These are phyloP conservation scores for Pantherophis guttatus DNA, from an alignment of 2,113 vertebrate genomes.

Conservation along the genomic window DNA sequence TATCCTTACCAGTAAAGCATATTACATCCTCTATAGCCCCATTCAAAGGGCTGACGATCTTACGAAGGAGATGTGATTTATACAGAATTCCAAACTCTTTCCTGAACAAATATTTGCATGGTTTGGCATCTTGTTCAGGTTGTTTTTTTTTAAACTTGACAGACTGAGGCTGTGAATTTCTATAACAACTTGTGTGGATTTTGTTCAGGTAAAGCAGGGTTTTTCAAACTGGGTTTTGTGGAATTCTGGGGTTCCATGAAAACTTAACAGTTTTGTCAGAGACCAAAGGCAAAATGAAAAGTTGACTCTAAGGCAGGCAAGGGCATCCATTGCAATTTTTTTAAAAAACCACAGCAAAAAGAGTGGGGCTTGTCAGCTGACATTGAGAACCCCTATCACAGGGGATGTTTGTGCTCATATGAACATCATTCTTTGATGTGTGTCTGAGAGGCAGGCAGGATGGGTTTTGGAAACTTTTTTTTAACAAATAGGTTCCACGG, in stretches of 20 bases:
- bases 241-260: background rate
- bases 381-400: background rate
- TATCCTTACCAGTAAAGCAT: rapidly evolving
- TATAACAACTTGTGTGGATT: background rate
- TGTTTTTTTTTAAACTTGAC: background rate
- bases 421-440: background rate
- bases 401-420: background rate
- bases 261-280: background rate
- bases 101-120: background rate
- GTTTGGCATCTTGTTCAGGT: background rate
- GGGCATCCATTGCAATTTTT: background rate
- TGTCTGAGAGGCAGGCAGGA: background rate
- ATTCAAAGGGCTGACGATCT: background rate
- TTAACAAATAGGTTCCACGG: background rate
- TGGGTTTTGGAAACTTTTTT: background rate
- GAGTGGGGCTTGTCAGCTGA: background rate
- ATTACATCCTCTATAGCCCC: rapidly evolving
- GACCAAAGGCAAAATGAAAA: background rate
- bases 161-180: background rate
- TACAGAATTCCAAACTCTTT: background rate
- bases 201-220: background rate
- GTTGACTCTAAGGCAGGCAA: background rate
- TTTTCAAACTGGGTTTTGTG: background rate
- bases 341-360: background rate
- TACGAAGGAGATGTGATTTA: background rate